Evolutionary conservation across 2,888 invertebrate genomes (phyloP).

Genomic region (Dione juno): DNA sequence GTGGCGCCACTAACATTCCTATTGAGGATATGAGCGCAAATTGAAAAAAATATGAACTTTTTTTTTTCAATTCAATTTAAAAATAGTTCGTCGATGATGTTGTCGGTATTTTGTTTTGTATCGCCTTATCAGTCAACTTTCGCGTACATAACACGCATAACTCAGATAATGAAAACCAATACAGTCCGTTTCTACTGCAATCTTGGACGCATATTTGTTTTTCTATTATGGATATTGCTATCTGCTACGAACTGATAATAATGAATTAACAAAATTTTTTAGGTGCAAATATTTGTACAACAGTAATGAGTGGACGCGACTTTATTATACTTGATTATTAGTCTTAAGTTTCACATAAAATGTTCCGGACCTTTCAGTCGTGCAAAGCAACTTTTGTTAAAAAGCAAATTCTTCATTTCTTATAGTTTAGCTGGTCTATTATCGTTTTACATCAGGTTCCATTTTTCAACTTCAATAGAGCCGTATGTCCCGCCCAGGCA

Average conservation of each 20-base stretch:
- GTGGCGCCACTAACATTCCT: slow-evolving; percentile 11
- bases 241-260: background rate
- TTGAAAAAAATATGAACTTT: background rate
- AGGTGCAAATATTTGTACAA: background rate
- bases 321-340: no score
- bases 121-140: slow-evolving; percentile 32
- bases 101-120: background rate
- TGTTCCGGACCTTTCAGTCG: no score
- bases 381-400: no score
- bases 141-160: background rate
- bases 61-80: background rate
- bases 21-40: background rate
- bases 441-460: no score
- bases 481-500: no score
- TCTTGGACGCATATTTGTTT: background rate
- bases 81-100: slow-evolving; percentile 17
- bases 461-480: no score
- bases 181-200: background rate
- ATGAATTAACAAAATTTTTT: background rate
- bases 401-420: no score
- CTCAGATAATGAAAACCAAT: background rate
- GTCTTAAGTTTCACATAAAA: no score
- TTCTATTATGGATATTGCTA: background rate
- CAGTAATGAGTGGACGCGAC: background rate
- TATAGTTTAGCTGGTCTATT: no score